Evolutionary conservation across 2,797 vertebrate genomes (phyloP).

Genomic region (Tamandua tetradactyla): DNA sequence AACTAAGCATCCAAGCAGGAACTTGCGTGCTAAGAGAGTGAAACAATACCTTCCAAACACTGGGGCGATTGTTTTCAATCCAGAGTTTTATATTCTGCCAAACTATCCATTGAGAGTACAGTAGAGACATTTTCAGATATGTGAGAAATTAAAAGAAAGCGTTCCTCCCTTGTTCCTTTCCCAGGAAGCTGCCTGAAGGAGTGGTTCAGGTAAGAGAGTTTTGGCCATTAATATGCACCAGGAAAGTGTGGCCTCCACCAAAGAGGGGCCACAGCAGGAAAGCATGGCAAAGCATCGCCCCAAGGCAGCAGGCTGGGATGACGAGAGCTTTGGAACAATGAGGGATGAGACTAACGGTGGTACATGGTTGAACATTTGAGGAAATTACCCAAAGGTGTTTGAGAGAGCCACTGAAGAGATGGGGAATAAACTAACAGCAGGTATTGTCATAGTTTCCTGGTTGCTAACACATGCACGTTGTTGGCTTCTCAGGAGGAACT

Average conservation of each 20-base stretch:
- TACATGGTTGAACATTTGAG: neutral
- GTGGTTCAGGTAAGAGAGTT: neutral
- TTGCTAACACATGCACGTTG: no score
- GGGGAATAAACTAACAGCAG: no score
- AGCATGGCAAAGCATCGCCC: no score
- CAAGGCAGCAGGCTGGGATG: neutral
- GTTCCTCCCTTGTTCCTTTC: neutral
- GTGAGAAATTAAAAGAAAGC: neutral
- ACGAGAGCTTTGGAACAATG: neutral
- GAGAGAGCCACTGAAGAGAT: neutral
- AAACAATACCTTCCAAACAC: neutral
- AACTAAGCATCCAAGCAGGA: neutral
- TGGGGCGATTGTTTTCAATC: neutral
- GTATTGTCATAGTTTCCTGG: no score
- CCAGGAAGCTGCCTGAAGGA: neutral
- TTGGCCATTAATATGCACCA: neutral
- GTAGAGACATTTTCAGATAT: neutral
- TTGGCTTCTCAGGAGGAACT: no score
- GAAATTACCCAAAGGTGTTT: neutral
- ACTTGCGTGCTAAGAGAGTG: neutral
- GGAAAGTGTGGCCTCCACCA: neutral
- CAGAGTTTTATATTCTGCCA: neutral
- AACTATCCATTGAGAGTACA: neutral
- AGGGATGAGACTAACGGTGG: neutral
- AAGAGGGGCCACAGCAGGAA: neutral